Base-by-base conservation (phyloP, 2,113 vertebrate genomes). In the Aegotheles bennettii region DNA sequence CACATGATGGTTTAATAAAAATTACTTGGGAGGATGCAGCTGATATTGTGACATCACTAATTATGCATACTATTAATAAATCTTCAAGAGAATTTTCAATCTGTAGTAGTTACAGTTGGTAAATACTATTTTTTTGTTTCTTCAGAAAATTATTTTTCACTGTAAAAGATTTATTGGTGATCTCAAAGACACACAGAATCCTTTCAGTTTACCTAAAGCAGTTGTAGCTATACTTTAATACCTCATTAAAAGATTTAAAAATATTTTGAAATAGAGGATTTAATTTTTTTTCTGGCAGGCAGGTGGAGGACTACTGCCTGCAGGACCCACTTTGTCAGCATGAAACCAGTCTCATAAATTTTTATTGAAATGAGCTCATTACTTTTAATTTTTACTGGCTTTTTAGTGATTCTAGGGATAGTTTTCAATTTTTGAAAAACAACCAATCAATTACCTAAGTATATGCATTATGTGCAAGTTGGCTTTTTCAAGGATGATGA, bases 331-430 rank as follows among this genome's bases (percentile, higher is more conserved):
- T 97, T 87, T 96, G 87, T 84, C 94, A 95, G 93, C 91, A 90
- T 95, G 92, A 96, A 97, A 95, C 67, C 70, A 80, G 86, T 54
- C 95, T 96, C 86, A 90, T 97, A 97, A 98, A 97, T 76, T 86
- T 97, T 98, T 97, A 97, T 97, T 93, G 95, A 96, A 96, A 95
- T 91, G 95, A 97, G 92, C 91, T 96, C 95, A 95, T 98, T 96
- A 96, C 87, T 96, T 95, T 97, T 96, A 95, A 91, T 96, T 95
- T 97, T 80, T 95, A 95, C 92, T 21, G 0, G 36, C 79, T 97
- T 77, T 90, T 84, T 86, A 87, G 63, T 54, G 75, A 91, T 77
- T 51, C 56, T 70, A 40, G 31, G 82, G 35, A 81, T 50, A 63
- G 36, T 54, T 86, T 87, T 96, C 76, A 76, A 12, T 53, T 56